These are phyloP conservation scores for Atopsyche davidsoni DNA, from an alignment of 1,140 invertebrate species.

Conservation along the genomic window DNA sequence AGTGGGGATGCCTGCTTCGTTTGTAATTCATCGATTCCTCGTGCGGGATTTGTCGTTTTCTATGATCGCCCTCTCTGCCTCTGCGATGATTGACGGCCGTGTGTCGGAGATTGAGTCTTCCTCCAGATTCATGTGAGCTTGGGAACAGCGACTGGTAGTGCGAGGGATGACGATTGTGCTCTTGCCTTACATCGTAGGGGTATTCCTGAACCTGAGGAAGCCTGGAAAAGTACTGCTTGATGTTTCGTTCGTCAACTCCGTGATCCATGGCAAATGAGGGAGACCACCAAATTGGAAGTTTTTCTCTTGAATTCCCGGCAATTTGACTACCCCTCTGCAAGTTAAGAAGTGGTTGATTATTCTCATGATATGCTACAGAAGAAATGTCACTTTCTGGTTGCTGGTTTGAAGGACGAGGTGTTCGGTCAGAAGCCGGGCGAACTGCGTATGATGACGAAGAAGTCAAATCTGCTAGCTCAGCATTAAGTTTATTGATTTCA, in stretches of 20 bases:
- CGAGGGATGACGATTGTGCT: conserved; percentile 13
- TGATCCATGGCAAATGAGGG: conserved; percentile 19
- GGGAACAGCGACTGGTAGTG: conserved; percentile 17
- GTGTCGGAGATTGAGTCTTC: conserved; percentile 20
- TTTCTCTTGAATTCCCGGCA: not conserved
- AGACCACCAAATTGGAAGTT: conserved; percentile 14
- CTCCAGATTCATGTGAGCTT: conserved; percentile 13
- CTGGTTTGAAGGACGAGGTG: too few relatives aligned
- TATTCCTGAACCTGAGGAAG: conserved; percentile 18
- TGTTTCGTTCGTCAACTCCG: conserved; percentile 13
- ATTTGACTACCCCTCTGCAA: conserved; percentile 1
- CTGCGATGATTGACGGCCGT: conserved; percentile 21
- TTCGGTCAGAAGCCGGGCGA: too few relatives aligned
- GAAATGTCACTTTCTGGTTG: too few relatives aligned
- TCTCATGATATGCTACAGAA: not conserved
- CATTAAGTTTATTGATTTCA: too few relatives aligned
- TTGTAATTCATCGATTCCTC: conserved; percentile 22
- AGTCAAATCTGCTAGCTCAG: too few relatives aligned
- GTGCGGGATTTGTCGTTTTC: conserved; percentile 16
- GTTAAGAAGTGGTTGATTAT: not conserved
- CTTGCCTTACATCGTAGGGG: conserved; percentile 16
- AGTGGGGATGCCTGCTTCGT: conserved; percentile 24
- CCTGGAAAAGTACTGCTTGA: conserved; percentile 19
- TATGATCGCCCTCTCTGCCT: conserved; percentile 12
- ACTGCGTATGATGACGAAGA: too few relatives aligned